phyloP scores from a whole-genome alignment of 2,113 vertebrate species.

The Rhizomys pruinosus region DNA sequence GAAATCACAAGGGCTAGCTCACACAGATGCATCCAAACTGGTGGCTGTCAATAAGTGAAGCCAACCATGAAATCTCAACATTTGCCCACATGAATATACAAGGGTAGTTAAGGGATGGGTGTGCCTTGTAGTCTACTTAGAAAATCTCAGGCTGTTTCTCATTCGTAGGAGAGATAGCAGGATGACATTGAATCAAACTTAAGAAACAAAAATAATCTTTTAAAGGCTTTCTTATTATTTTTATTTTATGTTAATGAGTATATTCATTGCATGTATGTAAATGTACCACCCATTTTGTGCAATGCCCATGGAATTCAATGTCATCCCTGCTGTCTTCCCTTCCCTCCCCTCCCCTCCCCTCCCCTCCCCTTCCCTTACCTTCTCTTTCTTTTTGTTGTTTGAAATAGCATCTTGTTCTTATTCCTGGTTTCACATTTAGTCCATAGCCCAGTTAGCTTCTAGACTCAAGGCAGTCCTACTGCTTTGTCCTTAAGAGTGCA shows the following conservation, averaged over 20 bases:
- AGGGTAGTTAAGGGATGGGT: background rate
- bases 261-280: too few relatives aligned
- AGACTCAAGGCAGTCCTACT: background rate
- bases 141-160: background rate
- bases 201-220: constrained; percentile 9
- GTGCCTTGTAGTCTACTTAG: background rate
- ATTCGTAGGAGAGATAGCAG: background rate
- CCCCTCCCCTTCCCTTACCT: too few relatives aligned
- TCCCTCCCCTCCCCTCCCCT: too few relatives aligned
- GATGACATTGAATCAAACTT: background rate
- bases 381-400: too few relatives aligned
- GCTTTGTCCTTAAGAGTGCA: background rate
- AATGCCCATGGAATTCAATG: too few relatives aligned
- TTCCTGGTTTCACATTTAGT: background rate
- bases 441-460: background rate
- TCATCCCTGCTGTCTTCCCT: too few relatives aligned
- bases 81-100: background rate
- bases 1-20: background rate
- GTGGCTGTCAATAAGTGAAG: background rate
- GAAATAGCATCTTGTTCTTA: too few relatives aligned
- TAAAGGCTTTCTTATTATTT: too few relatives aligned
- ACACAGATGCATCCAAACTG: background rate
- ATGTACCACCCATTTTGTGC: too few relatives aligned
- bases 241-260: too few relatives aligned
- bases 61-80: background rate